phyloP scores from a whole-genome alignment of 2,797 vertebrate species.

The Forpus xanthops region DNA sequence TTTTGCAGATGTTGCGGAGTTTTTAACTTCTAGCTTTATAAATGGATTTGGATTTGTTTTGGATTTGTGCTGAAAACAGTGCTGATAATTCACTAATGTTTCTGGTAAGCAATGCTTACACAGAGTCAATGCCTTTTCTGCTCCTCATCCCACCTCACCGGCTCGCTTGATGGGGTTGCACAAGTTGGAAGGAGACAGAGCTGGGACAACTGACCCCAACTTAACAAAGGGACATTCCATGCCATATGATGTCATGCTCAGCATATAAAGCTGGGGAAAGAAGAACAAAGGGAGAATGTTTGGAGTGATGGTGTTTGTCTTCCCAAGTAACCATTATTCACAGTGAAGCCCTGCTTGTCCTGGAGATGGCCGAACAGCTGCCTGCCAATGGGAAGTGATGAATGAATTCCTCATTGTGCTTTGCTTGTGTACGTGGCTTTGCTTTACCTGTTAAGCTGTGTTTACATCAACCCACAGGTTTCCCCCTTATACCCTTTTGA shows the following conservation, averaged over 20 bases:
- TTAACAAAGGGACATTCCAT: neutral
- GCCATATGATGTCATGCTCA: neutral
- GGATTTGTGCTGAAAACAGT: neutral
- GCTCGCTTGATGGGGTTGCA: neutral
- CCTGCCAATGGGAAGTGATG: neutral
- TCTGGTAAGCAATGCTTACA: neutral
- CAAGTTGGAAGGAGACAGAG: neutral
- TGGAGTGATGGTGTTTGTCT: neutral
- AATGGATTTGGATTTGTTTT: neutral
- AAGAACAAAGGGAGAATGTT: neutral
- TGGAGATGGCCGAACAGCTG: neutral
- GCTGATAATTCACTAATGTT: neutral
- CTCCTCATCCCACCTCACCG: neutral
- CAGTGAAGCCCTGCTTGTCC: neutral
- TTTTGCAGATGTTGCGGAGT: neutral
- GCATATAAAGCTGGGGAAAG: neutral
- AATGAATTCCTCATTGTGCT: neutral
- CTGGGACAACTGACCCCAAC: neutral
- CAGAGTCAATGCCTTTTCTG: neutral
- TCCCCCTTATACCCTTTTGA: neutral
- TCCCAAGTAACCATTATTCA: neutral
- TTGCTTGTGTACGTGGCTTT: neutral
- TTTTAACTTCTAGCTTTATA: neutral
- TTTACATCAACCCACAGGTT: neutral
- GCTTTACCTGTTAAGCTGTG: neutral